Percentiles rank a stretch among this genome's conserved stretches.
Evolutionary conservation across 2,113 vertebrate species (phyloP).

Genomic region (Antechinus flavipes): DNA sequence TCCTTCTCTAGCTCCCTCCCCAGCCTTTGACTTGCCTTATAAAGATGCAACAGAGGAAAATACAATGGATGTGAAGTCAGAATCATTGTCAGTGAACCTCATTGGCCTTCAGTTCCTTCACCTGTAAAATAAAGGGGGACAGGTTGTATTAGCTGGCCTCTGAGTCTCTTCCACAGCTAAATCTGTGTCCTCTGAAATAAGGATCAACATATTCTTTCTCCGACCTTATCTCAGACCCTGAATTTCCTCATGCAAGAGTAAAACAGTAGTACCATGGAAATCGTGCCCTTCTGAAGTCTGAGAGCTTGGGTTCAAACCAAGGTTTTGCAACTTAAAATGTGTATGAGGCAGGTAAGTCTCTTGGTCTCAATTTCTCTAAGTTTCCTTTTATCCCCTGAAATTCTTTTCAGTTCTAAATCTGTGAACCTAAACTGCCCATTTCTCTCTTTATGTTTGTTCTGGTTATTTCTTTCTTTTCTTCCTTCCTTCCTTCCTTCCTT

Average conservation of each 20-base stretch:
- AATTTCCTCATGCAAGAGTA: not conserved
- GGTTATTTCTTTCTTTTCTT: too few species aligned
- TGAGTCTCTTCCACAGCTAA: not conserved
- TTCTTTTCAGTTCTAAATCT: not conserved
- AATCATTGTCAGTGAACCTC: not conserved
- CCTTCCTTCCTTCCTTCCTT: too few species aligned
- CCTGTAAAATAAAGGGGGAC: not conserved
- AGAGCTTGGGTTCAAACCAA: not conserved
- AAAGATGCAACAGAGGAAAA: not conserved
- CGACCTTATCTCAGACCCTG: not conserved
- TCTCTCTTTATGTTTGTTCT: not conserved
- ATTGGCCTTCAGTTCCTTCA: not conserved
- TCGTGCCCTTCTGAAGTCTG: not conserved
- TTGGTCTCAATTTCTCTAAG: not conserved
- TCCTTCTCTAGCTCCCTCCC: not conserved
- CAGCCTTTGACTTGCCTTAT: not conserved
- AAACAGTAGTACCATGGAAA: not conserved
- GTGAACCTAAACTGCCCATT: not conserved
- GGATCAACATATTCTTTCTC: not conserved
- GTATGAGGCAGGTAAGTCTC: not conserved
- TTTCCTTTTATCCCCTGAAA: not conserved
- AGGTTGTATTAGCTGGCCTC: not conserved
- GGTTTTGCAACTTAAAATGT: not conserved
- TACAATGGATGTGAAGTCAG: not conserved
- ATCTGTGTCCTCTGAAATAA: not conserved